Base-by-base conservation (phyloP, 2,113 vertebrate genomes). In the Siniperca chuatsi region DNA sequence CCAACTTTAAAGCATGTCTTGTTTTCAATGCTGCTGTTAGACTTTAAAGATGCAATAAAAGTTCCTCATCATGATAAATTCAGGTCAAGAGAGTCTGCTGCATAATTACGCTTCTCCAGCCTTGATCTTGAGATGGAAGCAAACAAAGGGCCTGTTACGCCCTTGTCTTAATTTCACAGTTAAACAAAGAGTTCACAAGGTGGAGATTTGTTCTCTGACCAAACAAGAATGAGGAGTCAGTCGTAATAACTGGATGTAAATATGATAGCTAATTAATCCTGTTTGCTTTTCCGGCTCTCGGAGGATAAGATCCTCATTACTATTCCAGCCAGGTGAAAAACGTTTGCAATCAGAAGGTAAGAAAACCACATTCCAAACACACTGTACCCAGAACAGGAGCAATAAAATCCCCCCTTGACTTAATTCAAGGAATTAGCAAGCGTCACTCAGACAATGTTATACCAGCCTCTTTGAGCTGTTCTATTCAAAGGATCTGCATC, bases 251-350 rank as follows among this genome's bases (percentile, higher is more conserved):
- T 64, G 75, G 76, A 83, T 70, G 84, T 79, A 88, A 92, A 89
- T 82, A 90, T 79, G 65, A 73, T 23, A 71, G 73, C 65, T 85
- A 89, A 93, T 92, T 67, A 90, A 92, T 92, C 85, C 90, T 40
- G 91, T 93, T 91, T 90, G 90, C 83, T 85, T 85, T 78, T 60
- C 82, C 78, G 75, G 18, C 83, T 87, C 85, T 83, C 4, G 75
- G 61, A 75, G 74, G 78, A 52, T 85, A 89, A 92, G 64, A 78
- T 72, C 76, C 87, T 91, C 71, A 92, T 93, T 87, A 87, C 74
- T 76, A 93, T 92, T 91, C 92, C 65, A 82, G 84, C 90, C 90
- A 85, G 82, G 91, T 90, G 89, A 91, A 21, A 76, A 85, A 84
- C 44, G 67, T 79, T 89, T 81, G 78, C 79, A 71, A 83, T 90